Percentiles rank a stretch among this genome's conserved stretches.
These are phyloP conservation scores for Cabera pusaria DNA, from an alignment of 2,888 invertebrate genomes.

Conservation along the genomic window DNA sequence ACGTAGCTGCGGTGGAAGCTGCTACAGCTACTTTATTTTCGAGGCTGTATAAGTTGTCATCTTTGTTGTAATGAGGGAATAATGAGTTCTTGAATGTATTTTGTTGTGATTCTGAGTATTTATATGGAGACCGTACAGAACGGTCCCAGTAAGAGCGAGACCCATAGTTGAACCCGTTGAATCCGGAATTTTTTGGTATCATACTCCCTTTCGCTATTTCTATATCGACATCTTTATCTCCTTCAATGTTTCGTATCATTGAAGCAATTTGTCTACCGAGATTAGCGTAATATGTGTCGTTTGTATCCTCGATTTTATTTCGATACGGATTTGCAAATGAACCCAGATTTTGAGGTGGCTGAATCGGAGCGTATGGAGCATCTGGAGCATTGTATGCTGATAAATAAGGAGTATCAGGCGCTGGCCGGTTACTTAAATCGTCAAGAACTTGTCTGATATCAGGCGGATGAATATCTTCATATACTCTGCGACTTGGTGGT, in stretches of 20 bases:
- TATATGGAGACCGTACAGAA: conserved; percentile 62
- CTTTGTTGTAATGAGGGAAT: too few species aligned
- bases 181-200: conserved; percentile 41
- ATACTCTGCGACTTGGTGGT: conserved; percentile 32
- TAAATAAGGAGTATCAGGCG: conserved; percentile 6
- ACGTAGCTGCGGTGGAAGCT: conserved; percentile 45
- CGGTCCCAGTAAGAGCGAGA: conserved; percentile 69
- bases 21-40: conserved; percentile 62
- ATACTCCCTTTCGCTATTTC: conserved; percentile 44
- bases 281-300: conserved; percentile 59
- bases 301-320: conserved; percentile 34
- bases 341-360: too few species aligned
- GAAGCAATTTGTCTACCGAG: conserved; percentile 70
- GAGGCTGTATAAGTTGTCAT: conserved; percentile 59
- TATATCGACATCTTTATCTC: conserved; percentile 46
- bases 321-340: conserved; percentile 11
- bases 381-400: background rate
- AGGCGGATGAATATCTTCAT: conserved; percentile 21
- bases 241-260: conserved; percentile 58
- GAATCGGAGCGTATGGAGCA: too few species aligned
- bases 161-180: conserved; percentile 48
- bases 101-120: too few species aligned
- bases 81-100: too few species aligned
- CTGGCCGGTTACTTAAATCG: conserved; percentile 19
- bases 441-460: conserved; percentile 6